These are phyloP conservation scores for Andricus curvator DNA, from an alignment of 2,888 invertebrate genomes.

Conservation along the genomic window DNA sequence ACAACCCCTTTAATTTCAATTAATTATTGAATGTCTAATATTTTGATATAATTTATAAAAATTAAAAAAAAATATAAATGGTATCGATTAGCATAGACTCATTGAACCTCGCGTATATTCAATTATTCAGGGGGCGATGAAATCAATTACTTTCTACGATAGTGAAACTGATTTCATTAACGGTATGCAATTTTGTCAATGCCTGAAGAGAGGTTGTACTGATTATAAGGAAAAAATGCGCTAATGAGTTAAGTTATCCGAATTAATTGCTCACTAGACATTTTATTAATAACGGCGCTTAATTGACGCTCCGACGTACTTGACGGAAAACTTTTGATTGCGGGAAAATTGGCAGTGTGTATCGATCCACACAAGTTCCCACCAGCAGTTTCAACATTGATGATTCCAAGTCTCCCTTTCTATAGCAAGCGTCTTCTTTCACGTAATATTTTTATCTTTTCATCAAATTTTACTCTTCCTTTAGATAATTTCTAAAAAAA, in stretches of 20 bases:
- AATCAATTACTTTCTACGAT: background rate
- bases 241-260: constrained; percentile 14
- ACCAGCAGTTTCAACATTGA: background rate
- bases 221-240: background rate
- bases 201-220: background rate
- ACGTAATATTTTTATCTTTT: background rate
- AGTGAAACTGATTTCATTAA: background rate
- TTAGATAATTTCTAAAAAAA: no score
- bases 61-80: background rate
- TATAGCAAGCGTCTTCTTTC: background rate
- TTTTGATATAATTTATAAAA: background rate
- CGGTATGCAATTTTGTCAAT: background rate
- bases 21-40: background rate
- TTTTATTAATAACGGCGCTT: constrained; percentile 15
- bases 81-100: background rate
- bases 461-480: background rate
- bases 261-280: constrained; percentile 20
- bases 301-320: constrained; percentile 8
- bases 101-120: background rate
- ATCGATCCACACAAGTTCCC: constrained; percentile 4
- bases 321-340: constrained; percentile 27
- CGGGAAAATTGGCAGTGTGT: background rate
- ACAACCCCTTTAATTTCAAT: no score
- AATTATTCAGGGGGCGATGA: background rate
- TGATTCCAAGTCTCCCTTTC: background rate